Evolutionary conservation across 2,113 vertebrate species (phyloP).

Genomic region (Hyperopisus bebe): DNA sequence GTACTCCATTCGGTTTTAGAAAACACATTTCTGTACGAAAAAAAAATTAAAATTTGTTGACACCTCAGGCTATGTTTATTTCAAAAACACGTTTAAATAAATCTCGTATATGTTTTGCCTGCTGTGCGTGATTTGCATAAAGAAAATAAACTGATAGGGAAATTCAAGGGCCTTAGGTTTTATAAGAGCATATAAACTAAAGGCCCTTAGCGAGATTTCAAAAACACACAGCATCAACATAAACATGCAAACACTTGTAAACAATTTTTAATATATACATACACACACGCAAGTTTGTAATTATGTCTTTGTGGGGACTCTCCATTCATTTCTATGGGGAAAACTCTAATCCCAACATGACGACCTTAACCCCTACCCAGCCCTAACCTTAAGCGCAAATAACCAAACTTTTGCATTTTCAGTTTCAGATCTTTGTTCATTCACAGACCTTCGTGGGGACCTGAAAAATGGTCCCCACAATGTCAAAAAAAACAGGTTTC

Average conservation of each 20-base stretch:
- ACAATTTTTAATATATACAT: slow-evolving; percentile 38
- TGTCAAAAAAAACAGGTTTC: too few relatives aligned
- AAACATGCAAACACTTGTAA: slow-evolving; percentile 36
- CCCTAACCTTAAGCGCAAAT: too few relatives aligned
- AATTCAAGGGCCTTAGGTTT: slow-evolving; percentile 35
- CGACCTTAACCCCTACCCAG: too few relatives aligned
- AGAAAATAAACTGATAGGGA: slow-evolving; percentile 37
- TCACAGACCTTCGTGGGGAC: too few relatives aligned
- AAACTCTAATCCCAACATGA: too few relatives aligned
- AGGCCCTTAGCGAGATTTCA: slow-evolving; percentile 25
- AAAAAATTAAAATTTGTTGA: slow-evolving; percentile 30
- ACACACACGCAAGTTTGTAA: too few relatives aligned
- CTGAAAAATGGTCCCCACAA: too few relatives aligned
- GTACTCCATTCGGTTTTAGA: neutral
- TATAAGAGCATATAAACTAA: slow-evolving; percentile 23
- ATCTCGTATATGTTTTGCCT: slow-evolving; percentile 27
- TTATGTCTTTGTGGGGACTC: too few relatives aligned
- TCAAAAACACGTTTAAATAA: slow-evolving; percentile 35
- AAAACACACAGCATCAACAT: slow-evolving; percentile 18
- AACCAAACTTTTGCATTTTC: too few relatives aligned
- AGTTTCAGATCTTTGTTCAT: too few relatives aligned
- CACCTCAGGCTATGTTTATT: slow-evolving; percentile 45
- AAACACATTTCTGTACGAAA: neutral
- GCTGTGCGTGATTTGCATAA: slow-evolving; percentile 40
- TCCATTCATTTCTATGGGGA: too few relatives aligned